phyloP scores from a whole-genome alignment of 2,797 vertebrate species.

The Rhadinocentrus ornatus region DNA sequence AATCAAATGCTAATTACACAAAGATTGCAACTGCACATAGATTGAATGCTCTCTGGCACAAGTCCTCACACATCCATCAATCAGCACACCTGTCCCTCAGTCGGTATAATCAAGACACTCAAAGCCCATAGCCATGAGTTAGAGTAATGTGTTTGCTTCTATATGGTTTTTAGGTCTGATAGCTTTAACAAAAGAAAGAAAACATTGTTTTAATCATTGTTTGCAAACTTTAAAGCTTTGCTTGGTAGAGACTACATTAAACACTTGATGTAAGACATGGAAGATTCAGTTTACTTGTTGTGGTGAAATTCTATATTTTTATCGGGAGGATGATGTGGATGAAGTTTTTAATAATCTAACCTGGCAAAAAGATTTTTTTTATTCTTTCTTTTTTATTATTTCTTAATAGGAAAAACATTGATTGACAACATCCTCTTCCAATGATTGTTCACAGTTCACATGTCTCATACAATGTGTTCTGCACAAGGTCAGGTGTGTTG shows the following conservation, averaged over 20 bases:
- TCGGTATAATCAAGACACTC: slow-evolving; percentile 22
- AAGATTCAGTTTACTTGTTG: neutral
- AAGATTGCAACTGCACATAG: slow-evolving; percentile 53
- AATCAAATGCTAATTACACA: slow-evolving; percentile 64
- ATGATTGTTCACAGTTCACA: neutral
- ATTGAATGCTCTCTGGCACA: slow-evolving; percentile 27
- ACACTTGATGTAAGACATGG: slow-evolving; percentile 7
- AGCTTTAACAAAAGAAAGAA: neutral
- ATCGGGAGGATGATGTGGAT: neutral
- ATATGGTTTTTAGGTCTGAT: neutral
- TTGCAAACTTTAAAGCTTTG: slow-evolving; percentile 11
- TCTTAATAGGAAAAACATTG: neutral
- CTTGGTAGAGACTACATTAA: neutral
- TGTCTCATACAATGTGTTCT: neutral
- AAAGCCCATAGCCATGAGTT: neutral
- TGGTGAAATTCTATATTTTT: neutral
- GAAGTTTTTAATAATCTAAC: neutral
- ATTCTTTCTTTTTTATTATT: too few species aligned
- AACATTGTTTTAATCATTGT: neutral
- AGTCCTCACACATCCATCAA: slow-evolving; percentile 44
- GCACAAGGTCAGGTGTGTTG: too few species aligned
- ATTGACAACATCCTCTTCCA: neutral
- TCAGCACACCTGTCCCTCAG: slow-evolving; percentile 40
- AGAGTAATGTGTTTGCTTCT: neutral
- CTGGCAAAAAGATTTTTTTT: neutral